Conservation (phyloP, 2,113 vertebrate species). For the Paedocypris sp. region DNA sequence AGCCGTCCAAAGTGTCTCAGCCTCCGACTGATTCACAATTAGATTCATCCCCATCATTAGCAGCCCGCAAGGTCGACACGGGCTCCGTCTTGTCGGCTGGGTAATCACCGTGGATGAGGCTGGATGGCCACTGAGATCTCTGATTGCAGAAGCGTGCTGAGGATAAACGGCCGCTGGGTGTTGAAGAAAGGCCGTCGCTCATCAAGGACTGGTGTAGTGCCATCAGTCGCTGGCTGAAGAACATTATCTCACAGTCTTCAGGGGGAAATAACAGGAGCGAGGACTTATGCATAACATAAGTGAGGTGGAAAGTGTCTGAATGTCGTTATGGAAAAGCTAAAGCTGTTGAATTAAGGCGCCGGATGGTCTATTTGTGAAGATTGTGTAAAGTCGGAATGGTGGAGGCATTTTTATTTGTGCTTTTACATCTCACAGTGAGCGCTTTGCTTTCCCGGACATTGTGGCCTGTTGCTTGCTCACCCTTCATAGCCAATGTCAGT, state of each 20-base stretch:
- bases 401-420: too few species aligned
- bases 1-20: slow-evolving; percentile 4
- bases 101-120: slow-evolving; percentile 28
- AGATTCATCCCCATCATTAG: slow-evolving; percentile 31
- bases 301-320: slow-evolving; percentile 1
- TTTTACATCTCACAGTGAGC: too few species aligned
- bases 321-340: slow-evolving; percentile 13
- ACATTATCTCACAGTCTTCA: slow-evolving; percentile 11
- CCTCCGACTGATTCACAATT: slow-evolving; percentile 23
- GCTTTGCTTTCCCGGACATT: too few species aligned
- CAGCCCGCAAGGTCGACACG: slow-evolving; percentile 17
- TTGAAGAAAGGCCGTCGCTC: background rate
- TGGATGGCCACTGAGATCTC: slow-evolving; percentile 10
- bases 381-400: slow-evolving; percentile 1
- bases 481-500: too few species aligned
- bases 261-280: background rate
- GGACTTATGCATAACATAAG: background rate
- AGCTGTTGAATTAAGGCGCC: background rate
- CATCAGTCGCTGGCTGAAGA: slow-evolving; percentile 1
- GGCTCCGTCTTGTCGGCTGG: background rate
- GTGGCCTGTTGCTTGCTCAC: too few species aligned
- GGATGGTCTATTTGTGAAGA: background rate
- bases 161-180: slow-evolving; percentile 9
- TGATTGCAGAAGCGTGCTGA: slow-evolving; percentile 25
- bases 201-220: slow-evolving; percentile 28